phyloP scores from a whole-genome alignment of 2,113 vertebrate species.

The Morone chrysops region DNA sequence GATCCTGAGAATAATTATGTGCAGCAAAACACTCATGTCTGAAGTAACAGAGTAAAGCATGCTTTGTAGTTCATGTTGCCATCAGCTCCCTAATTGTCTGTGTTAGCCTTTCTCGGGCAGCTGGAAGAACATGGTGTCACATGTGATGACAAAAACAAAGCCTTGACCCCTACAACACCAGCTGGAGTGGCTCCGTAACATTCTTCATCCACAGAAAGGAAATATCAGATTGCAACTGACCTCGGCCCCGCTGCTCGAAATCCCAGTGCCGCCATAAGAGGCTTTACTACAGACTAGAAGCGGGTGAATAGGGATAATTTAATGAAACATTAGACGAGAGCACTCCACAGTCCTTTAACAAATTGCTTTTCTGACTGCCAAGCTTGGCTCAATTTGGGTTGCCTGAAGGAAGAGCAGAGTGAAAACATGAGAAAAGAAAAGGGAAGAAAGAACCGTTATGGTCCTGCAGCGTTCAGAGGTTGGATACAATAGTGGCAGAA shows the following conservation, averaged over 20 bases:
- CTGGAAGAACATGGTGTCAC: constrained; percentile 42
- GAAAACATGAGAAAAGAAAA: constrained; percentile 43
- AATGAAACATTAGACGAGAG: constrained; percentile 81
- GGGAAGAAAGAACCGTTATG: constrained; percentile 33
- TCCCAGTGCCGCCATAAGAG: constrained; percentile 71
- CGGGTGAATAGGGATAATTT: constrained; percentile 79
- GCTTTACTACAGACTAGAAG: constrained; percentile 69
- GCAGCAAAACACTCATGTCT: constrained; percentile 24
- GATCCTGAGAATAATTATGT: constrained; percentile 29
- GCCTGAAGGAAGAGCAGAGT: constrained; percentile 58
- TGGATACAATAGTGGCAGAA: background rate
- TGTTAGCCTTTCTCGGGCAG: constrained; percentile 15
- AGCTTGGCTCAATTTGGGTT: constrained; percentile 56
- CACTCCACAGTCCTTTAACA: constrained; percentile 80
- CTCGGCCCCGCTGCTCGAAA: constrained; percentile 49
- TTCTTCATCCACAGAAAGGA: constrained; percentile 45
- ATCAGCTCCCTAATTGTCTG: constrained; percentile 36
- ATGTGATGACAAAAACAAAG: constrained; percentile 48
- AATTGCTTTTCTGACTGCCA: constrained; percentile 73
- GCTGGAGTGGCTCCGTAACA: constrained; percentile 31
- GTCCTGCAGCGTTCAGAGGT: constrained; percentile 29
- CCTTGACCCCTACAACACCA: constrained; percentile 27
- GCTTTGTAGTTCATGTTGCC: constrained; percentile 4
- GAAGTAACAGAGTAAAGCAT: constrained; percentile 24
- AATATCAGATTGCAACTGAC: constrained; percentile 77